phyloP scores from a whole-genome alignment of 2,113 vertebrate species.

The Ageneiosus marmoratus region DNA sequence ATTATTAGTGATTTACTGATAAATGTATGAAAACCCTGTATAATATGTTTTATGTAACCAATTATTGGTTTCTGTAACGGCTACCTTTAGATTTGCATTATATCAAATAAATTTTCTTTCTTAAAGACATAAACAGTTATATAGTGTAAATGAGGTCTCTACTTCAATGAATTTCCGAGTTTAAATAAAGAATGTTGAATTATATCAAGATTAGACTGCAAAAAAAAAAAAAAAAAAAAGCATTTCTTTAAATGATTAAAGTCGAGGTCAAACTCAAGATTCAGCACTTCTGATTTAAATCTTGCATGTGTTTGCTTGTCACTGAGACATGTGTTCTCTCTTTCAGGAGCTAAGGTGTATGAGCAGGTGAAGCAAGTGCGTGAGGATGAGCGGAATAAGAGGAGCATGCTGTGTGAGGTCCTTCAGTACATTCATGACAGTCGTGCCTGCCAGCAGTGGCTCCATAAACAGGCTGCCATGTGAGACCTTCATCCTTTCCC shows the following conservation, averaged over 20 bases:
- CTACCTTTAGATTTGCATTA: not conserved
- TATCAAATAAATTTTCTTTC: not conserved
- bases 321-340: not conserved
- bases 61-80: not conserved
- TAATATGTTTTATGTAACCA: not conserved
- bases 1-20: not conserved
- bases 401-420: constrained; percentile 91
- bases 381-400: constrained; percentile 89
- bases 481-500: constrained; percentile 60
- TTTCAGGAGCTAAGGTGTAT: constrained; percentile 88
- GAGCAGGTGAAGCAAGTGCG: constrained; percentile 86
- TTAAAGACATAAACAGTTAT: not conserved
- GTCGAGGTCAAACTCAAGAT: not conserved
- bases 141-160: too few relatives aligned
- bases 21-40: not conserved
- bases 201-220: not conserved
- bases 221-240: not conserved
- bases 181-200: too few relatives aligned
- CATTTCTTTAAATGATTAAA: not conserved
- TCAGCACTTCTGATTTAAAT: not conserved
- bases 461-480: constrained; percentile 95
- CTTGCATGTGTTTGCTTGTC: not conserved
- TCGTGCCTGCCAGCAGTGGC: constrained; percentile 96
- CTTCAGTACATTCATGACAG: constrained; percentile 97
- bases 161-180: too few relatives aligned